Percentiles rank a stretch among this genome's conserved stretches.
Evolutionary conservation across 2,113 vertebrate genomes (phyloP).

Genomic region (Dromiciops gliroides): DNA sequence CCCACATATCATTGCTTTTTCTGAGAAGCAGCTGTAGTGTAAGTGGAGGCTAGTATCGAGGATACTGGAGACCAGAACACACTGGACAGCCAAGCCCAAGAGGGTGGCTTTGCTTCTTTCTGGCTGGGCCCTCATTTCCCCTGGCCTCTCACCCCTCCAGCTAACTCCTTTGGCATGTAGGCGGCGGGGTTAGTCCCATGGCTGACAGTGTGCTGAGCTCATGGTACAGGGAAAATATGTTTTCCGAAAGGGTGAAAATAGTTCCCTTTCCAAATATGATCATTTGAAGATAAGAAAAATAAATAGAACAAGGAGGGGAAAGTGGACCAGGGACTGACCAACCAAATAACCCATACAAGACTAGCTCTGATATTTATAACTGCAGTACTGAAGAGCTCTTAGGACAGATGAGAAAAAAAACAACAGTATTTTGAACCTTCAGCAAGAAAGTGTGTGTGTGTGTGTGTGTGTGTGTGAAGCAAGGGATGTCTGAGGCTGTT

Average conservation of each 20-base stretch:
- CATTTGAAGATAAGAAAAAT: constrained; percentile 68
- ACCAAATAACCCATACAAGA: constrained; percentile 16
- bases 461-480: constrained; percentile 7
- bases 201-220: constrained; percentile 51
- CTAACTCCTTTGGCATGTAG: not conserved
- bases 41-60: not conserved
- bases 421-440: too few species aligned
- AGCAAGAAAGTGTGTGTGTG: not conserved
- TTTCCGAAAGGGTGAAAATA: constrained; percentile 78
- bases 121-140: constrained; percentile 1
- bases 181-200: not conserved
- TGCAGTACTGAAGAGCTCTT: not conserved
- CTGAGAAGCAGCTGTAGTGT: not conserved
- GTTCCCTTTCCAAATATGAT: constrained; percentile 75
- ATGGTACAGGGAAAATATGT: constrained; percentile 57
- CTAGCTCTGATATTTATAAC: not conserved
- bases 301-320: constrained; percentile 66
- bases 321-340: constrained; percentile 24
- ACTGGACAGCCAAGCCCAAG: not conserved
- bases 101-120: not conserved
- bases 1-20: not conserved
- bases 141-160: constrained; percentile 10
- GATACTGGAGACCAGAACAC: not conserved
- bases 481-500: constrained; percentile 9
- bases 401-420: not conserved